Evolutionary conservation across 1,140 invertebrate species (phyloP).

Genomic region (Orussus abietinus): DNA sequence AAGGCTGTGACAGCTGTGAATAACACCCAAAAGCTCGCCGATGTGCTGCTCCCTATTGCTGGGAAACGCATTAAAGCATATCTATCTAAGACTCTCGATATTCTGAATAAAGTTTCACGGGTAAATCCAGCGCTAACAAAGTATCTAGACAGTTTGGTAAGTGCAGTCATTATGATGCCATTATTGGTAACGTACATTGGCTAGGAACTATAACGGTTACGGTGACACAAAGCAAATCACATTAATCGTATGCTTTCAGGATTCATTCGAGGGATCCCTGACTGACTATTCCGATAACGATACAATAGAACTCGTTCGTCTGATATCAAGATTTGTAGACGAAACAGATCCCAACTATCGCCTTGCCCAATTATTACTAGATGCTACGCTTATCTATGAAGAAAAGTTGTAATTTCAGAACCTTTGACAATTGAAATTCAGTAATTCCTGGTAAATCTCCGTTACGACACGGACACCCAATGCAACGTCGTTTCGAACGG

Average conservation of each 20-base stretch:
- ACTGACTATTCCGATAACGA: conserved; percentile 46
- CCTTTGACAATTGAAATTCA: too few relatives aligned
- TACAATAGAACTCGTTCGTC: conserved; percentile 40
- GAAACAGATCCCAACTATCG: conserved; percentile 43
- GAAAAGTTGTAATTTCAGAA: conserved; percentile 23
- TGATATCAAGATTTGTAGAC: conserved; percentile 35
- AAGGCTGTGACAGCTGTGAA: conserved; percentile 62
- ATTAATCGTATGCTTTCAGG: conserved; percentile 25
- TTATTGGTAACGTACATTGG: conserved; percentile 1
- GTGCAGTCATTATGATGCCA: too few relatives aligned
- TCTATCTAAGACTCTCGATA: conserved; percentile 56
- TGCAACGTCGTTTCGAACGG: too few relatives aligned
- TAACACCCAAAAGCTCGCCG: conserved; percentile 62
- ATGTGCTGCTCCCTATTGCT: conserved; percentile 64
- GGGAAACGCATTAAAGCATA: conserved; percentile 68
- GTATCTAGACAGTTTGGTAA: conserved; percentile 70
- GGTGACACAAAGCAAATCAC: too few relatives aligned
- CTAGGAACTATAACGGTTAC: too few relatives aligned
- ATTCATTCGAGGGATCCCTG: conserved; percentile 28
- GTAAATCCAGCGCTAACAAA: conserved; percentile 65
- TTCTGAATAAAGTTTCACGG: conserved; percentile 62
- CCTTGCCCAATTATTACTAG: conserved; percentile 42
- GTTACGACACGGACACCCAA: too few relatives aligned
- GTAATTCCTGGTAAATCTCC: too few relatives aligned
- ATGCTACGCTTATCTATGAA: conserved; percentile 42